Conservation (phyloP, 2,888 invertebrate genomes). For the Plutella xylostella region DNA sequence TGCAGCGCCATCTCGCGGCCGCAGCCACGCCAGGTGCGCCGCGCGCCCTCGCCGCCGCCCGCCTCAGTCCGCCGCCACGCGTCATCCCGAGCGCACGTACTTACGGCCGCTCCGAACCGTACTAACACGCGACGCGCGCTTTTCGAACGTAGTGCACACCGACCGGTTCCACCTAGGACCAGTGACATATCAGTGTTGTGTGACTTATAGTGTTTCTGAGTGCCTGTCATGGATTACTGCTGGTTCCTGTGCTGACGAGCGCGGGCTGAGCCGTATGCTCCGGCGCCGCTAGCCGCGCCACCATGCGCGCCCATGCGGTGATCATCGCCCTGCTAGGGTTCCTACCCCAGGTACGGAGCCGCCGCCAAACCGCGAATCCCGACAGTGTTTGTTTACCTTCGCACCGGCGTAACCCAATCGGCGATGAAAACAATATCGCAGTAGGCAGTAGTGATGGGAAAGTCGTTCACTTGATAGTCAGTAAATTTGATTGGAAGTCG, state of each 20-base stretch:
- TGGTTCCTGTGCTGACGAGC: conserved; percentile 52
- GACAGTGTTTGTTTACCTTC: conserved; percentile 29
- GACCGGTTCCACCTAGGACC: conserved; percentile 61
- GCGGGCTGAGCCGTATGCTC: conserved; percentile 53
- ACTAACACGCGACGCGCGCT: conserved; percentile 59
- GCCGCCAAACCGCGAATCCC: conserved; percentile 45
- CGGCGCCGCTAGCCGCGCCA: conserved; percentile 67
- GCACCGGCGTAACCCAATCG: neutral
- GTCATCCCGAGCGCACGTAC: conserved; percentile 51
- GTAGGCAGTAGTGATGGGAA: neutral
- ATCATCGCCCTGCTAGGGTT: conserved; percentile 68
- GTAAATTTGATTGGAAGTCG: too few species aligned
- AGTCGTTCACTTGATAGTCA: neutral
- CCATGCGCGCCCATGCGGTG: conserved; percentile 67
- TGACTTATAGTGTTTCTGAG: conserved; percentile 65
- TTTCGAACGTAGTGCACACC: conserved; percentile 63
- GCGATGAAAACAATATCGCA: neutral
- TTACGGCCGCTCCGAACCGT: conserved; percentile 40
- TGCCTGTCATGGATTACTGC: conserved; percentile 67
- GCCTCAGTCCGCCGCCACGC: conserved; percentile 65
- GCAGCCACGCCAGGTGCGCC: conserved; percentile 51
- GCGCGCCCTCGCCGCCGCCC: conserved; percentile 25
- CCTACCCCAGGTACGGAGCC: conserved; percentile 63
- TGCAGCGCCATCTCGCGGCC: conserved; percentile 63
- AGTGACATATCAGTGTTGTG: conserved; percentile 64